Conservation (phyloP, 2,113 vertebrate genomes). For the Sturnus vulgaris region DNA sequence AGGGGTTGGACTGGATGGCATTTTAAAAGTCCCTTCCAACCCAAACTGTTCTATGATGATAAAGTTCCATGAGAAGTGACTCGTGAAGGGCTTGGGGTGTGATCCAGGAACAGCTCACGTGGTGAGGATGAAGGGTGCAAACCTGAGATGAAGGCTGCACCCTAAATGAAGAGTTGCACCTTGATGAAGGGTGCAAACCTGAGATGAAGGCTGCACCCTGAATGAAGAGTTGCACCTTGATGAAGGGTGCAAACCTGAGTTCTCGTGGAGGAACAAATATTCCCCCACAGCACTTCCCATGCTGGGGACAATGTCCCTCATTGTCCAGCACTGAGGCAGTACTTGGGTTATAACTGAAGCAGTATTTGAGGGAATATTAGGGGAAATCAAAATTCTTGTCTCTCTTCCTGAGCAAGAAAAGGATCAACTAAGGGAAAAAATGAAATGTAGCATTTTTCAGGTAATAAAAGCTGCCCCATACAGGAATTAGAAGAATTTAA, state of each 20-base stretch:
- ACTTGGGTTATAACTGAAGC: neutral
- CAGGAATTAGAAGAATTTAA: neutral
- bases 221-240: too few relatives aligned
- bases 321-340: neutral
- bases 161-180: too few relatives aligned
- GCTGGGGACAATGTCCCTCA: rapidly evolving
- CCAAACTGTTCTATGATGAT: too few relatives aligned
- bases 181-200: neutral
- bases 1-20: neutral
- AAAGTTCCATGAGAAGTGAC: neutral
- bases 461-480: neutral
- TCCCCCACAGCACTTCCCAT: neutral
- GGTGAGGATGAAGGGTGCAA: neutral
- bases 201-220: too few relatives aligned
- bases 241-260: neutral
- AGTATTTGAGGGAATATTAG: neutral
- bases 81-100: neutral
- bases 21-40: neutral
- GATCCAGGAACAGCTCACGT: neutral
- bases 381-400: neutral
- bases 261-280: rapidly evolving
- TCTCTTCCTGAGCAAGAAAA: neutral
- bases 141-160: too few relatives aligned
- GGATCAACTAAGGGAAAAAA: neutral
- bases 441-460: neutral